Conservation (phyloP, 2,113 vertebrate species). For the Phrynosoma platyrhinos region DNA sequence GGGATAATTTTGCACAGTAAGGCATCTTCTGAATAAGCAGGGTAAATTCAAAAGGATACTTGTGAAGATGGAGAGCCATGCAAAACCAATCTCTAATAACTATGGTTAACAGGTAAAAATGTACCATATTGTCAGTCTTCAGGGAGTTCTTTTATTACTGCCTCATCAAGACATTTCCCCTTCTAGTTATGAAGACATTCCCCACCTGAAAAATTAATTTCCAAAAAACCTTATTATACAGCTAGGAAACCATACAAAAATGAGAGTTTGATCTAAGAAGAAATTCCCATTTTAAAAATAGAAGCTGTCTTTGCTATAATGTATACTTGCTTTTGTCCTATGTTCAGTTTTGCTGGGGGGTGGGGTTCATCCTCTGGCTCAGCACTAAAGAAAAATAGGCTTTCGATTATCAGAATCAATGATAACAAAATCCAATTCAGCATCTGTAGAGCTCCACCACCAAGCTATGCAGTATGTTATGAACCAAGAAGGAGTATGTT, state of each 20-base stretch:
- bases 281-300: slow-evolving; percentile 4
- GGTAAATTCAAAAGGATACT: slow-evolving; percentile 43
- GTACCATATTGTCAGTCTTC: slow-evolving; percentile 49
- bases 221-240: background rate
- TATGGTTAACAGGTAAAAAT: slow-evolving; percentile 41
- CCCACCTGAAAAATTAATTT: slow-evolving; percentile 28
- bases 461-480: background rate
- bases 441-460: background rate
- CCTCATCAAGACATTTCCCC: slow-evolving; percentile 42
- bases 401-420: background rate
- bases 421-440: background rate
- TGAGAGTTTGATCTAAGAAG: slow-evolving; percentile 25
- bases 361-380: background rate
- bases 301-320: background rate
- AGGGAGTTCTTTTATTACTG: slow-evolving; percentile 45
- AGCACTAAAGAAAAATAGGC: background rate
- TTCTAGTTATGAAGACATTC: slow-evolving; percentile 16
- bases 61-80: slow-evolving; percentile 42
- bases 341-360: background rate
- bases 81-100: slow-evolving; percentile 44
- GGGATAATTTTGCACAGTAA: slow-evolving; percentile 59
- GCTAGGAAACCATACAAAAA: background rate
- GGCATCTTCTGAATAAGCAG: slow-evolving; percentile 30
- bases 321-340: background rate
- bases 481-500: background rate